Percentiles rank a stretch among this genome's conserved stretches.
Conservation (phyloP, 1,140 invertebrate species). For the Yoshiicerus persimilis region DNA sequence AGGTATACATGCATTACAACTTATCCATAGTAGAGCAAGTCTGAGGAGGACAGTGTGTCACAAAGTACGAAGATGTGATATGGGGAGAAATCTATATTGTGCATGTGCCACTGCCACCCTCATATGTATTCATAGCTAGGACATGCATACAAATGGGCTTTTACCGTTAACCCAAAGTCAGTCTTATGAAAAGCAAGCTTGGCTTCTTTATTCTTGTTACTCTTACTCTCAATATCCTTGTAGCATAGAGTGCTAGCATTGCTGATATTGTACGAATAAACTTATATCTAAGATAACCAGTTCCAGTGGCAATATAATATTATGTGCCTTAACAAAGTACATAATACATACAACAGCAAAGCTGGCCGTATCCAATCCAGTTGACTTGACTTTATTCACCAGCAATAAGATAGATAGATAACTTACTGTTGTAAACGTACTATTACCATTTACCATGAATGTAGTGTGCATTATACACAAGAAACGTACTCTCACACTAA, state of each 20-base stretch:
- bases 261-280: no score
- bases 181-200: background rate
- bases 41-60: background rate
- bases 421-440: background rate
- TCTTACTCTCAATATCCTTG: no score
- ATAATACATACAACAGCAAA: background rate
- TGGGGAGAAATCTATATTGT: background rate
- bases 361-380: background rate
- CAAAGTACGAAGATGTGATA: background rate
- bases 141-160: constrained; percentile 27
- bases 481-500: background rate
- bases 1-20: background rate
- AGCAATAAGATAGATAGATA: background rate
- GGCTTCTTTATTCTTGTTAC: background rate
- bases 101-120: background rate
- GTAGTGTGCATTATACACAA: background rate
- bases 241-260: no score
- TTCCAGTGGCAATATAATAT: no score
- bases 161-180: background rate
- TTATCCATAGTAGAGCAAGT: background rate
- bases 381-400: background rate
- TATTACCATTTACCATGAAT: background rate
- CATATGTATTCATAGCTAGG: constrained; percentile 28
- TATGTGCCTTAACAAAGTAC: background rate
- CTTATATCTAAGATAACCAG: no score